A percentile compares a stretch with the other conserved stretches of the same genome.
Conservation (phyloP, 1,140 invertebrate species). For the Acromyrmex charruanus region DNA sequence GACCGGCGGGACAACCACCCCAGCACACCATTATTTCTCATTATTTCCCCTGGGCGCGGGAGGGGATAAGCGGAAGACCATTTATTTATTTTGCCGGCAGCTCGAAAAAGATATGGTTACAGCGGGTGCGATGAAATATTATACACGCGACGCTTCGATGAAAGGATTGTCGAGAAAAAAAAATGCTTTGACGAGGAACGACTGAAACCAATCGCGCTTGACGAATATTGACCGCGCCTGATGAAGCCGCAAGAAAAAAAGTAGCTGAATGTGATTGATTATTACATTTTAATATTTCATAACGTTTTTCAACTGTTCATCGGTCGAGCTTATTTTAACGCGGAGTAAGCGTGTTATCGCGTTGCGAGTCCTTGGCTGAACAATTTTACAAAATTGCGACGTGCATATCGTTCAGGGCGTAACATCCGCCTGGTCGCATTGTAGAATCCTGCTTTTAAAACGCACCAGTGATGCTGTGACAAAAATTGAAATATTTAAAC, state of each 20-base stretch:
- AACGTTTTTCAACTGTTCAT: not conserved
- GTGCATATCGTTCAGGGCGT: conserved; percentile 29
- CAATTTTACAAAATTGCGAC: conserved; percentile 55
- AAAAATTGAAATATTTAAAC: conserved; percentile 65
- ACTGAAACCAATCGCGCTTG: conserved; percentile 8
- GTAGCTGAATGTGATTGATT: not conserved
- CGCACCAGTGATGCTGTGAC: conserved; percentile 11
- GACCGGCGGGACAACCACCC: conserved; percentile 58
- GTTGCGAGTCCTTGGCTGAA: conserved; percentile 25
- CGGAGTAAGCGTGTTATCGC: conserved; percentile 3
- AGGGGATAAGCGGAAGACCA: conserved; percentile 58
- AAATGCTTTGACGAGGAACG: not conserved
- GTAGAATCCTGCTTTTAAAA: conserved; percentile 47
- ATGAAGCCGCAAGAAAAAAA: not conserved
- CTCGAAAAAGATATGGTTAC: conserved; percentile 60
- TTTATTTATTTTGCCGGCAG: conserved; percentile 59
- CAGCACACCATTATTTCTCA: conserved; percentile 58
- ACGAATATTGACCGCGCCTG: conserved; percentile 1
- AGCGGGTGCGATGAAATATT: conserved; percentile 50
- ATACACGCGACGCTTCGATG: conserved; percentile 44
- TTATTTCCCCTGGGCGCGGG: conserved; percentile 57
- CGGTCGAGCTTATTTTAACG: not conserved
- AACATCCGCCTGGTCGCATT: conserved; percentile 7
- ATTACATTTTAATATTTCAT: conserved; percentile 14
- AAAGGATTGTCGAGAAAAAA: not conserved